Conservation (phyloP, 2,888 invertebrate genomes). For the Adelognathus sp. region DNA sequence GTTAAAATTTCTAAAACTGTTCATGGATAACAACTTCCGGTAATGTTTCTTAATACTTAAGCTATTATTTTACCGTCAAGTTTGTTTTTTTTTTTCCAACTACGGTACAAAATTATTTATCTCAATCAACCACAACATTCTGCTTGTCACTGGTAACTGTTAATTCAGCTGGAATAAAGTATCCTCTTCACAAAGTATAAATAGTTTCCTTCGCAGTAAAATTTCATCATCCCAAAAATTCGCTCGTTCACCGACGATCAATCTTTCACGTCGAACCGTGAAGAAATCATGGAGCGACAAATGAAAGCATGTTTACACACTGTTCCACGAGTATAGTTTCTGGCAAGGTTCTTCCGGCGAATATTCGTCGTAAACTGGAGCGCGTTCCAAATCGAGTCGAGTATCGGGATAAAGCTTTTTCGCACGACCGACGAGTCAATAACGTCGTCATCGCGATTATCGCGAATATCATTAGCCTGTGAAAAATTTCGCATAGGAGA, state of each 20-base stretch:
- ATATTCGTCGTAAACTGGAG: constrained; percentile 58
- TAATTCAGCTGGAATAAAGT: no score
- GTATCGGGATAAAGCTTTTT: constrained; percentile 59
- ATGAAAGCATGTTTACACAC: constrained; percentile 6
- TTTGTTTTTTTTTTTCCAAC: no score
- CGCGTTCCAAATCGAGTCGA: constrained; percentile 60
- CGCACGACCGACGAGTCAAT: constrained; percentile 23
- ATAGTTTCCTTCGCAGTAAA: background rate
- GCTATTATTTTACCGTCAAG: no score
- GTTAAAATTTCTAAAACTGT: no score
- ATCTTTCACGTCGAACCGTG: background rate
- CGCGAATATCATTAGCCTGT: constrained; percentile 15
- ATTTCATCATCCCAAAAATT: background rate
- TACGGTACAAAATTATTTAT: no score
- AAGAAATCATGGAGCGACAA: constrained; percentile 26
- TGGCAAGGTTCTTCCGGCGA: constrained; percentile 56
- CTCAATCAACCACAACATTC: no score
- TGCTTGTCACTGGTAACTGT: no score
- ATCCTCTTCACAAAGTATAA: no score
- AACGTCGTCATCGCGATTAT: constrained; percentile 35
- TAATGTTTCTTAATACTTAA: no score
- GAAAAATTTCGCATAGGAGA: constrained; percentile 1
- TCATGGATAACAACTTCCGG: no score
- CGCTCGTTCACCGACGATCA: background rate
- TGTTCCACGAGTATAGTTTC: constrained; percentile 49